Percentiles rank a stretch among this genome's conserved stretches.
These are phyloP conservation scores for Ardeotis arabs DNA, from an alignment of 2,113 vertebrate species.

Conservation along the genomic window DNA sequence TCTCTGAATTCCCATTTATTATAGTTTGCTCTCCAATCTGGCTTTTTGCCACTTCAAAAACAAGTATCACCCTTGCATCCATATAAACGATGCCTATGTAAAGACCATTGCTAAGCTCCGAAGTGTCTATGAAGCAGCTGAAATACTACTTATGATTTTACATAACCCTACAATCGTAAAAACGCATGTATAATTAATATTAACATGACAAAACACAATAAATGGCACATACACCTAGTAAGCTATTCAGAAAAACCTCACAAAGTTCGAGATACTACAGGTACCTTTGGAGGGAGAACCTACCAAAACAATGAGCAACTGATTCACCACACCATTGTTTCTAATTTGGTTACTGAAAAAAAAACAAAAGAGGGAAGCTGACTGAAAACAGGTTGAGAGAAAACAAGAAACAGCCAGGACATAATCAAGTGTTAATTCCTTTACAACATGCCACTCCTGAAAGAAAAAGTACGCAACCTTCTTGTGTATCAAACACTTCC, in stretches of 20 bases:
- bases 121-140: background rate
- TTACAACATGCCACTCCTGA: background rate
- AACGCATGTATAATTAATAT: background rate
- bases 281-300: background rate
- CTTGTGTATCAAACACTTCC: background rate
- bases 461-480: background rate
- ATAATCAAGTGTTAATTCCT: background rate
- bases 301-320: background rate
- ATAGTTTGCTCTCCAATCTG: background rate
- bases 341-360: background rate
- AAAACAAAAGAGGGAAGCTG: background rate
- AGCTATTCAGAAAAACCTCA: background rate
- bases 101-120: background rate
- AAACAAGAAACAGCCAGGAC: background rate
- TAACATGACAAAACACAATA: background rate
- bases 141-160: background rate
- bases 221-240: background rate
- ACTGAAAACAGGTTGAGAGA: background rate
- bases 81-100: background rate
- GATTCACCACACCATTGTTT: background rate
- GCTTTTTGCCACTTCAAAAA: background rate
- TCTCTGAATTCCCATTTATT: slow-evolving; percentile 10
- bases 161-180: background rate
- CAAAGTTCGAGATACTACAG: background rate
- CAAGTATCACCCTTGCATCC: background rate